phyloP scores from a whole-genome alignment of 1,140 invertebrate genomes.

The Drosophila suzukii region DNA sequence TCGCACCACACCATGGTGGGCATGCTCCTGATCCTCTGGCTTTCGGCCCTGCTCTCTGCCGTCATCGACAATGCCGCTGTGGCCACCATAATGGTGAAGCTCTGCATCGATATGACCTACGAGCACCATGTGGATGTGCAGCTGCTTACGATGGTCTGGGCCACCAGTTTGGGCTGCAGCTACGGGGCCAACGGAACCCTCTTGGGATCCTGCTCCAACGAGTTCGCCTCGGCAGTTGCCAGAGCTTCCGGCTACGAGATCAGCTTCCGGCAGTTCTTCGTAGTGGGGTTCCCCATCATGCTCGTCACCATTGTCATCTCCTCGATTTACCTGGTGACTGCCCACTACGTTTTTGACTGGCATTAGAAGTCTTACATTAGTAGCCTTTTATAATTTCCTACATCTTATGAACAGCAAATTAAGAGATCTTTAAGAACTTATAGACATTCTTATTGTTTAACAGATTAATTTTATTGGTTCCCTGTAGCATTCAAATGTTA shows the following conservation, averaged over 20 bases:
- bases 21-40: slow-evolving; percentile 89
- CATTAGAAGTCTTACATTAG: slow-evolving; percentile 5
- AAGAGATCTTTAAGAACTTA: too few relatives aligned
- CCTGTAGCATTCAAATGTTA: too few relatives aligned
- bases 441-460: too few relatives aligned
- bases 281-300: slow-evolving; percentile 91
- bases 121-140: slow-evolving; percentile 86
- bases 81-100: slow-evolving; percentile 91
- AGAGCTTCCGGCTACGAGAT: slow-evolving; percentile 92
- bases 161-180: slow-evolving; percentile 90
- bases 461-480: too few relatives aligned
- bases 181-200: slow-evolving; percentile 92
- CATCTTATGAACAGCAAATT: too few relatives aligned
- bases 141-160: slow-evolving; percentile 89
- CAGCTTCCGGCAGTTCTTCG: slow-evolving; percentile 86
- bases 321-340: slow-evolving; percentile 88
- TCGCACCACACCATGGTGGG: slow-evolving; percentile 87
- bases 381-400: too few relatives aligned
- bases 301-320: slow-evolving; percentile 87
- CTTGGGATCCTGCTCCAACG: slow-evolving; percentile 91
- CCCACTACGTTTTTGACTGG: slow-evolving; percentile 88
- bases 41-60: slow-evolving; percentile 90
- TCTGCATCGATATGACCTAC: slow-evolving; percentile 87
- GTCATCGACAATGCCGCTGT: slow-evolving; percentile 92
- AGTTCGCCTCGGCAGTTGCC: slow-evolving; percentile 91